phyloP scores from a whole-genome alignment of 2,888 invertebrate species.

The Xestia c-nigrum region DNA sequence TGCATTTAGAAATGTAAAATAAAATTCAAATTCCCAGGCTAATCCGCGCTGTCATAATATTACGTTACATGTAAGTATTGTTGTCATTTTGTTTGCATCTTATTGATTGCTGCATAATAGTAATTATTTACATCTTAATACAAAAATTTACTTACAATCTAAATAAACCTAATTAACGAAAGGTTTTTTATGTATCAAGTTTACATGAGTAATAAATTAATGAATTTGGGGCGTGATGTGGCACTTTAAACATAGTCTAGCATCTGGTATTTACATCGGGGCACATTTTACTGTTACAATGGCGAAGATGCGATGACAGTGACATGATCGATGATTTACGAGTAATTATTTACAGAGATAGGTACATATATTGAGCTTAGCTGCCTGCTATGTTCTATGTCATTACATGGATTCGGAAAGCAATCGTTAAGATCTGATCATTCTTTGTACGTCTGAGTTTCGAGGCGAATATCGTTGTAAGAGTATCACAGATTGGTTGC shows the following conservation, averaged over 20 bases:
- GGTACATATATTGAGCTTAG: slow-evolving; percentile 80
- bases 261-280: slow-evolving; percentile 81
- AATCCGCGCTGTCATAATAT: slow-evolving; percentile 46
- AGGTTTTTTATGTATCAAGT: slow-evolving; percentile 82
- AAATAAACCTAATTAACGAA: slow-evolving; percentile 87
- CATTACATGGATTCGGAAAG: slow-evolving; percentile 81
- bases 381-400: slow-evolving; percentile 81
- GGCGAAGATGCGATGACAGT: slow-evolving; percentile 71
- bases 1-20: slow-evolving; percentile 51
- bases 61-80: slow-evolving; percentile 65
- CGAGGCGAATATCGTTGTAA: slow-evolving; percentile 42
- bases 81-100: slow-evolving; percentile 70
- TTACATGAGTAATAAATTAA: slow-evolving; percentile 89
- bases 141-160: slow-evolving; percentile 80
- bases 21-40: slow-evolving; percentile 20
- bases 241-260: slow-evolving; percentile 78
- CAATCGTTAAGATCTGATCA: slow-evolving; percentile 46
- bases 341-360: slow-evolving; percentile 84
- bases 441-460: slow-evolving; percentile 43
- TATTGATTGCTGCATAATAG: slow-evolving; percentile 70
- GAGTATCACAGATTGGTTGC: slow-evolving; percentile 69
- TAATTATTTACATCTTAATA: slow-evolving; percentile 88
- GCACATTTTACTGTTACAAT: slow-evolving; percentile 63
- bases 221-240: slow-evolving; percentile 86
- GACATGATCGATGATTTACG: slow-evolving; percentile 72